phyloP scores from a whole-genome alignment of 2,113 vertebrate species.

The Falco punctatus region DNA sequence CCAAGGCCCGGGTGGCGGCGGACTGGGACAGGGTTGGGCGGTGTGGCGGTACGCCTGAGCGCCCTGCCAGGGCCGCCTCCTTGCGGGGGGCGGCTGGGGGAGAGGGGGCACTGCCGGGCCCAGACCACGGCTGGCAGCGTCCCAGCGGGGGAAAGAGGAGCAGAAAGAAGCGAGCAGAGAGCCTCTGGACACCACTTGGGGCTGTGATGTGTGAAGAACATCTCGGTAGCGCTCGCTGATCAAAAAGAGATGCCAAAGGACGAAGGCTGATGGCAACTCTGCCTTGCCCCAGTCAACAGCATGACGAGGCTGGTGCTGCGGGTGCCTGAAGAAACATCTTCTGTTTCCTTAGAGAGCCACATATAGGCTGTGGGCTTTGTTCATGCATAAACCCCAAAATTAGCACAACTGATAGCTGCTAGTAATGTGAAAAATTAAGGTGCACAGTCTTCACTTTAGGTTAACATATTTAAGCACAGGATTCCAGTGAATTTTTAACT shows the following conservation, averaged over 20 bases:
- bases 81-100: not conserved
- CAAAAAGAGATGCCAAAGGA: conserved; percentile 1
- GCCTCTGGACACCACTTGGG: not conserved
- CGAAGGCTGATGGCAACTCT: not conserved
- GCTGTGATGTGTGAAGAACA: not conserved
- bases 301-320: not conserved
- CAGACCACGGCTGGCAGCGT: not conserved
- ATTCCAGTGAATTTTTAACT: conserved; percentile 32
- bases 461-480: not conserved
- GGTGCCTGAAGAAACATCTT: not conserved
- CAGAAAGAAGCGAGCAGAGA: not conserved
- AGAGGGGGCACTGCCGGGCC: not conserved
- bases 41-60: no score
- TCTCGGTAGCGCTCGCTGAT: not conserved
- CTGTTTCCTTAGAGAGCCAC: not conserved
- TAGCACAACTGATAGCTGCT: not conserved
- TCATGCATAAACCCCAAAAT: not conserved
- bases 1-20: no score
- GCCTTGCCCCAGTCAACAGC: not conserved
- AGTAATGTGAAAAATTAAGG: not conserved
- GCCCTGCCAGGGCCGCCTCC: not conserved
- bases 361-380: not conserved
- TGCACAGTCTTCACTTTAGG: not conserved
- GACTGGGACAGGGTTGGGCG: no score
- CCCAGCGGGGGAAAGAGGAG: not conserved